Evolutionary conservation across 23 tunicate species (phyloP), one percentile per base, ranked within the genome.

Genomic region (Halocynthia roretzi): DNA sequence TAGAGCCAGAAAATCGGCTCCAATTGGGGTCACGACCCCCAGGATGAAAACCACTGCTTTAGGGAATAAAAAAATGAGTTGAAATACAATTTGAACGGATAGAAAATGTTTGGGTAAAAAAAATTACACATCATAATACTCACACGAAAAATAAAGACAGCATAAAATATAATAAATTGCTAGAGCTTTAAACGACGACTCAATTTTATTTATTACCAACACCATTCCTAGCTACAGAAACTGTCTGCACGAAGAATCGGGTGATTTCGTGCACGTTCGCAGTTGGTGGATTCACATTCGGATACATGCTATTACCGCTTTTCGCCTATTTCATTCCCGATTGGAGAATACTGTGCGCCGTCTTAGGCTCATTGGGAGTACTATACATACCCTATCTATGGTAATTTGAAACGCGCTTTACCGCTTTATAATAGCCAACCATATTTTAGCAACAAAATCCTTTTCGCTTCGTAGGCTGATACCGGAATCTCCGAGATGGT

Each of bases 221-320:
- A 10, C 11, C 12, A 15, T 67, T 75, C 15, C 18, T 60, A 86
- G 91, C 84, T 64, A 67, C 91, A 7, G 91, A 86, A 55, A 74
- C 68, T 5, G 75, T 81, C 44, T 50, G 56, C 62, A 62, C 91
- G 14, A 86, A 62, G 49, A 78, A 81, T 54, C 71, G 91, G 0
- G 84, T 74, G 8, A 0, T 80, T 8, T 71, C 80, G 53, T 84
- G 91, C 55, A 81, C 80, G 10, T 60, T 86, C 5, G 69, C 80
- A 5, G 76, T 86, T 50, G 91, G 84, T 7, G 91, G 91, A 6
- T 86, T 86, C 61, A 85, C 91, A 6, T 22, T 86, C 7, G 91
- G 91, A 31, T 86, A 86, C 76, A 86, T 86, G 91, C 61, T 86
- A 6, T 67, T 86, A 22, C 91, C 91, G 22, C 5, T 86, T 54